Evolutionary conservation across 1,140 invertebrate genomes (phyloP), one percentile per base, ranked within the genome.

Genomic region (Lamellibrachia luymesi): DNA sequence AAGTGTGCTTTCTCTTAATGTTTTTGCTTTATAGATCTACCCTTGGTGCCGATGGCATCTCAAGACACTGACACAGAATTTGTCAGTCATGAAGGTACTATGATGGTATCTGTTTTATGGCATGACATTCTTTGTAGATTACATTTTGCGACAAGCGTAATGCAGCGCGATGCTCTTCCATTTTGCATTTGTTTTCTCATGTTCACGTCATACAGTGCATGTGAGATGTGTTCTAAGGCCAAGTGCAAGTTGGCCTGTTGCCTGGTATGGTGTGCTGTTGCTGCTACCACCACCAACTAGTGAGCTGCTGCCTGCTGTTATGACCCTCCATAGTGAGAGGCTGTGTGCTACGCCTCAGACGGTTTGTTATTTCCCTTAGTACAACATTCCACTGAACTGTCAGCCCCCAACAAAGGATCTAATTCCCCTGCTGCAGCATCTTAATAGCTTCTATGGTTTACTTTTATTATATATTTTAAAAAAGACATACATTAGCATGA

Each of bases 211-310:
- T 80, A 80, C 64, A 80, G 64, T 17, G 64, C 64, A 80, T 80
- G 64, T 80, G 64, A 80, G 64, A 80, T 80, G 64, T 80, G 64
- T 80, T 80, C 64, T 80, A 80, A 8, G 64, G 64, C 64, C 64
- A 80, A 80, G 64, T 80, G 64, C 64, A 80, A 80, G 64, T 80
- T 80, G 64, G 64, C 64, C 64, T 80, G 64, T 80, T 80, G 64
- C 64, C 64, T 80, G 64, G 64, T 80, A 80, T 80, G 64, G 64
- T 80, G 64, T 80, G 64, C 64, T 80, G 64, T 22, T 22, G 64
- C 64, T 80, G 64, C 64, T 80, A 80, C 64, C 64, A 80, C 64
- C 64, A 80, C 64, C 52, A 56, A 8, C 64, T 80, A 80, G 64
- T 80, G 64, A 80, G 64, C 64, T 22, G 64, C 17, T 80, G 64